Evolutionary conservation across 1,140 invertebrate genomes (phyloP), one percentile per base, ranked within the genome.

Genomic region (Drosophila ogumai): DNA sequence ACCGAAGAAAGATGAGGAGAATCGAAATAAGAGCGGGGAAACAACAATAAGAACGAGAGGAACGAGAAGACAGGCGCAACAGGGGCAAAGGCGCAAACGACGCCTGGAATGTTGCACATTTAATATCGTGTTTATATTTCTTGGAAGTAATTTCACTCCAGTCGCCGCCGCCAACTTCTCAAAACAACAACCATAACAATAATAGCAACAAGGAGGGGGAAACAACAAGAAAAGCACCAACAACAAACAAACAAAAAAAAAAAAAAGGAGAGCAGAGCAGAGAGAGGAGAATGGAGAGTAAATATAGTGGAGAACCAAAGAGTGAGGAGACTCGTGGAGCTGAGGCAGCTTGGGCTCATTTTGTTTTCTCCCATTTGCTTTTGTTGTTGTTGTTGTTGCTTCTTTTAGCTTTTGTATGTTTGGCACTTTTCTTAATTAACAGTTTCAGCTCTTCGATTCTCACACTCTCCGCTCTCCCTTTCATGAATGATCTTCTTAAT

Each of bases 61-160:
- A 40, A 25, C 19, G 10, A 15, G 58, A 22, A 28, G 46, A 25
- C 47, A 8, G 67, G 32, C 22, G 17, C 41, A 43, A 63, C 25
- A 28, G 50, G 73, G 46, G 36, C 50, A 78, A 61, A 38, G 49
- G 47, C 79, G 57, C 64, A 79, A 68, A 63, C 50, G 80, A 81
- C 58, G 68, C 60, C 75, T 75, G 84, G 84, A 87, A 87, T 87
- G 82, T 87, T 87, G 82, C 82, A 87, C 82, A 87, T 88, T 87
- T 87, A 87, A 87, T 87, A 87, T 87, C 82, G 84, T 87, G 75
- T 88, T 87, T 87, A 87, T 87, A 79, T 88, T 87, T 87, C 82
- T 87, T 87, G 82, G 84, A 87, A 87, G 84, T 82, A 87, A 87
- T 87, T 87, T 87, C 82, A 87, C 71, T 87, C 82, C 82, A 73